phyloP scores from a whole-genome alignment of 2,113 vertebrate genomes.

The Leiothrix lutea region DNA sequence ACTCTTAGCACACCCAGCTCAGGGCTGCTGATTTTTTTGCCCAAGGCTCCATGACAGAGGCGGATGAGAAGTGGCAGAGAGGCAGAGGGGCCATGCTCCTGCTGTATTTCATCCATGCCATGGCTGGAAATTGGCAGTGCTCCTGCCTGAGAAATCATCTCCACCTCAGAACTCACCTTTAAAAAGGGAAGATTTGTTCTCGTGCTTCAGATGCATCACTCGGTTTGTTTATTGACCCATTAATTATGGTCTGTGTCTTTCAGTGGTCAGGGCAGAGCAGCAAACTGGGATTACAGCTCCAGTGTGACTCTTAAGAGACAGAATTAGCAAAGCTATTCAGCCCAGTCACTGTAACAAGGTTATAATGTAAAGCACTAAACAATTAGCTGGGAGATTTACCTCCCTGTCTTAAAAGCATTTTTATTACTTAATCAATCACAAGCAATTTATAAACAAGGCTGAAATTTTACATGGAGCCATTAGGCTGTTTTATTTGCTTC shows the following conservation, averaged over 20 bases:
- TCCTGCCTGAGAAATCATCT: neutral
- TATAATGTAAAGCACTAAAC: slow-evolving; percentile 71
- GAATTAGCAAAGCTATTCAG: slow-evolving; percentile 33
- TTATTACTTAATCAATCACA: slow-evolving; percentile 82
- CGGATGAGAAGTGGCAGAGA: neutral
- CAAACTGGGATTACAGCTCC: neutral
- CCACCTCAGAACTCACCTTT: neutral
- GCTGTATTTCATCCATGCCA: neutral
- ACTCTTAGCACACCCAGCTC: neutral
- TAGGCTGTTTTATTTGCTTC: slow-evolving; percentile 68
- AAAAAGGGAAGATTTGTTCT: neutral
- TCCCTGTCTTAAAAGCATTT: slow-evolving; percentile 80
- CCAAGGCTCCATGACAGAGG: neutral
- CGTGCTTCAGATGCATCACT: neutral
- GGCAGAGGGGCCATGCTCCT: neutral
- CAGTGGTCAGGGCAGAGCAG: neutral
- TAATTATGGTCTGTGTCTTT: slow-evolving; percentile 42
- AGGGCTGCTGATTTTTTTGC: neutral
- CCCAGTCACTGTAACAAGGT: slow-evolving; percentile 56
- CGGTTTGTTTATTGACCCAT: slow-evolving; percentile 10
- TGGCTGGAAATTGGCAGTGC: neutral
- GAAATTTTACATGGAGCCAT: slow-evolving; percentile 65
- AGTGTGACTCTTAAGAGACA: slow-evolving; percentile 45
- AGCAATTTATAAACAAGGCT: slow-evolving; percentile 79
- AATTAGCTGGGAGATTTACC: slow-evolving; percentile 78